Evolutionary conservation across 2,797 vertebrate species (phyloP), one percentile per base, ranked within the genome.

Genomic region (Cheirogaleus major): DNA sequence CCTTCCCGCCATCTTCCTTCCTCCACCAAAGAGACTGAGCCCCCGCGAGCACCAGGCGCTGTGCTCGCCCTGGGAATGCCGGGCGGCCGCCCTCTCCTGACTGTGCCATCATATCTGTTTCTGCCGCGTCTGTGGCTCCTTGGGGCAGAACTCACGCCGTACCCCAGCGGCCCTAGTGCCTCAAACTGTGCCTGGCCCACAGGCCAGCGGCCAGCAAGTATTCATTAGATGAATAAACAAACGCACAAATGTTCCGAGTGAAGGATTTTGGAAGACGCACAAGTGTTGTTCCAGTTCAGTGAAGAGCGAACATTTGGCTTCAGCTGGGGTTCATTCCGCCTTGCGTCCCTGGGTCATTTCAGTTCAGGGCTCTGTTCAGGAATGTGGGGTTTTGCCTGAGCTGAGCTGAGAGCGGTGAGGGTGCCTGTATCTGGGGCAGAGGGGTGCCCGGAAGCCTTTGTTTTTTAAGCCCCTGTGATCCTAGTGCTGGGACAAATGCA

Each of bases 161-260:
- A 25, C 17, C 63, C 30, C 6, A 2, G 0, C 0, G 2, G 2
- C 30, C 57, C 22, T 12, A 3, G 7, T 0, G 14, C 81, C 69
- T 48, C 17, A 75, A 86, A 38, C 83, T 3, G 12, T 22, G 81
- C 50, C 87, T 52, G 78, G 61, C 18, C 73, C 32, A 1, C 14
- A 3, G 63, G 50, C n/a, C 81, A 7, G 43, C 1, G 43, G 63
- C 84, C 80, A 0, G 65, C 1, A 10, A 73, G 75, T 76, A 23
- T 81, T 73, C 61, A 43, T 57, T 38, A 41, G 52, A 9, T 15
- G 94, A 80, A 75, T 38, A 93, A 95, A 85, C 91, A 97, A 59
- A 80, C 0, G 35, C 27, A 18, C 63, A 10, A 48, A 45, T 25
- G 48, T 96, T 93, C 88, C 11, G 0, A 85, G 69, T 2, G 70